Evolutionary conservation across 2,797 vertebrate species (phyloP), one percentile per base, ranked within the genome.

Genomic region (Apodemus agrarius): DNA sequence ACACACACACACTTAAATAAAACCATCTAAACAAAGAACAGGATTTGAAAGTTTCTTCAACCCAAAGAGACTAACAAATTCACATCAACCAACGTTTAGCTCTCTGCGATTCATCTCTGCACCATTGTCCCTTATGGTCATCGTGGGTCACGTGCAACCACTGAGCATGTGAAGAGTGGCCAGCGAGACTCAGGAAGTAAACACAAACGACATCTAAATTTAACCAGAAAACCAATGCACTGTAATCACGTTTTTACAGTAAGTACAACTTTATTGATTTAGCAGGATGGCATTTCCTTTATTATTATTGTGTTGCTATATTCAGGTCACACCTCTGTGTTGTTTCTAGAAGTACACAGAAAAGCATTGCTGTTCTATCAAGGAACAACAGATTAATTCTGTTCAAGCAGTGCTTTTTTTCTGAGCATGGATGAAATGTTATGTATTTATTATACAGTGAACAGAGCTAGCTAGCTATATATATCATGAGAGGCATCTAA

Each of bases 381-480:
- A 21, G 65, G n/a, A 84, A 96, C 83, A 95, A 94, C 13, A 79
- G 89, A 54, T 4, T 46, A 61, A 90, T 67, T 97, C 90, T 90
- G 63, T 10, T 89, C 80, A 61, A 34, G 72, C 12, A 54, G 37
- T 2, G 17, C 52, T 69, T 74, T 61, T n/a, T 13, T 49, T n/a
- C 89, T 84, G 78, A 54, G 75, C 13, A 40, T 1, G 37, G 63
- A 74, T 89, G 90, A 94, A 40, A 89, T 75, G 49, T 54, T 14
- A 67, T 26, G 49, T 34, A 57, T 59, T 90, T 83, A 59, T 37
- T 49, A 89, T 6, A 12, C 46, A 61, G 22, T 63, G 1, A 86
- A 24, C 61, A 54, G 46, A 2, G 43, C 40, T 6, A 67, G 37
- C n/a, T 4, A 72, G 72, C 67, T 59, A 19, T 12, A 26, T 17